Evolutionary conservation across 2,888 invertebrate genomes (phyloP), one percentile per base, ranked within the genome.

Genomic region (Andrena dorsata): DNA sequence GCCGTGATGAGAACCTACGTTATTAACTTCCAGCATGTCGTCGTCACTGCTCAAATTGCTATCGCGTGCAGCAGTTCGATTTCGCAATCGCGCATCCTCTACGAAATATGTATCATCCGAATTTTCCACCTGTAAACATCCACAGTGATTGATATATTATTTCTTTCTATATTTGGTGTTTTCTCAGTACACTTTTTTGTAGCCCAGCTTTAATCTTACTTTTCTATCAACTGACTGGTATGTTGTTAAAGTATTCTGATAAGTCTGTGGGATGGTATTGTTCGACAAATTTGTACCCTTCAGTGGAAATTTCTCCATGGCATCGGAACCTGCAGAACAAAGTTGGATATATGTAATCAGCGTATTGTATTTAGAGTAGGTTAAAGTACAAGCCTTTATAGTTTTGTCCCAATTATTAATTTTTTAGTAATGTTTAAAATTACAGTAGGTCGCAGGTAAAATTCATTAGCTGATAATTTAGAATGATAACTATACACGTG

Each of bases 301-400:
- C 93, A 96, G 94, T 93, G 96, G 96, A 94, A 95, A 96, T 94
- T 96, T 96, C 95, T 96, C 96, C 96, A 96, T 96, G 91, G 93
- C 90, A 94, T 93, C 85, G 87, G 90, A 88, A 92, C 92, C 93
- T 92, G 86, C 7, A 26, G 60, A 74, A 64, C 1, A 26, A 30
- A 41, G 49, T 35, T 20, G 0, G 32, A 30, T 30, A 32, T 16
- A 5, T 41, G 20, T 30, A 26, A 65, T 28, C 41, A 20, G 56
- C 8, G 23, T 32, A n/a, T 10, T 2, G n/a, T 32, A 23, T 10
- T 5, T 28, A 65, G 13, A 47, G 32, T 32, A 28, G n/a, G 35
- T 23, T 49, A 13, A 28, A 7, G 8, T 51, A 65, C 16, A 30
- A 28, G 53, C 13, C 13, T 13, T 41, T 41, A 41, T 13, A 41